Evolutionary conservation across 2,888 invertebrate genomes (phyloP).

Genomic region (Brachylomia viminalis): DNA sequence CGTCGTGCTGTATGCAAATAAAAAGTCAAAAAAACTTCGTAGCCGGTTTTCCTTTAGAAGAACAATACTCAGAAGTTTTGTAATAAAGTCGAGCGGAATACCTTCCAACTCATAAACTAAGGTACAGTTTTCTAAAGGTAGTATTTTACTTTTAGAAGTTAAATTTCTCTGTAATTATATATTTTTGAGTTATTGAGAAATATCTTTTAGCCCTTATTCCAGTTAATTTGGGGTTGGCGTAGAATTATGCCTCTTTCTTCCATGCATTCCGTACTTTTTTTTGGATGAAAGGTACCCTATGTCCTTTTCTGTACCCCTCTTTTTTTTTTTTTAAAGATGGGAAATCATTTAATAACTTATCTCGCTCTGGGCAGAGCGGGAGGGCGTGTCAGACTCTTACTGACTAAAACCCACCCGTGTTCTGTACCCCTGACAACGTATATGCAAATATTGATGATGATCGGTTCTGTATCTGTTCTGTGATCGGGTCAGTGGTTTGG

Average conservation of each 20-base stretch:
- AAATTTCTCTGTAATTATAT: slow-evolving; percentile 4
- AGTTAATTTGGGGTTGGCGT: background rate
- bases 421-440: too few relatives aligned
- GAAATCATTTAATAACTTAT: too few relatives aligned
- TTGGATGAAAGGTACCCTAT: too few relatives aligned
- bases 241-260: background rate
- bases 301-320: too few relatives aligned
- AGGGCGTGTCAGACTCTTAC: too few relatives aligned
- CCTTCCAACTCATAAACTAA: slow-evolving; percentile 21
- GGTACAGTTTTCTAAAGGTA: slow-evolving; percentile 24
- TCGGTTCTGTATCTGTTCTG: too few relatives aligned
- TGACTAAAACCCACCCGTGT: too few relatives aligned
- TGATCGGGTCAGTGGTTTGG: too few relatives aligned
- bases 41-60: slow-evolving; percentile 18
- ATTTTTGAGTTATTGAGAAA: background rate
- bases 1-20: background rate
- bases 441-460: too few relatives aligned
- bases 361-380: too few relatives aligned
- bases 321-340: too few relatives aligned
- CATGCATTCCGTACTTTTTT: too few relatives aligned
- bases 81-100: slow-evolving; percentile 31
- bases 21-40: slow-evolving; percentile 6
- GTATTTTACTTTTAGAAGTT: slow-evolving; percentile 34
- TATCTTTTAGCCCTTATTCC: background rate
- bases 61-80: slow-evolving; percentile 40